These are phyloP conservation scores for Plemyria rubiginata DNA, from an alignment of 2,888 invertebrate species.

Conservation along the genomic window DNA sequence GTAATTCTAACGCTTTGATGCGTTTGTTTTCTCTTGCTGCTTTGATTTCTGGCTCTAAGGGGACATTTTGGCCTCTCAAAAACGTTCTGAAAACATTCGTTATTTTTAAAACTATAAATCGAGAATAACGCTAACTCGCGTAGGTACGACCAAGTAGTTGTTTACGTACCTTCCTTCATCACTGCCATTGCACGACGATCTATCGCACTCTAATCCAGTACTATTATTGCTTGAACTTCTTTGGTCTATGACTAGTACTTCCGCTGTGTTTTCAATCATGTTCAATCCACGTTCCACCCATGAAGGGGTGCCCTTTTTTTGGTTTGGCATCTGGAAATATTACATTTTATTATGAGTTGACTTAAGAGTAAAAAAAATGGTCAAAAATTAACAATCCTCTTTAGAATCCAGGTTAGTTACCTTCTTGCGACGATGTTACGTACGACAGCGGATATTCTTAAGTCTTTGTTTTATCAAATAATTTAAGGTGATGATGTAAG, in stretches of 20 bases:
- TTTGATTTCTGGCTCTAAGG: constrained; percentile 90
- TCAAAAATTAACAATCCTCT: no score
- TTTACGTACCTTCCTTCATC: constrained; percentile 73
- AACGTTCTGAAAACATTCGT: constrained; percentile 82
- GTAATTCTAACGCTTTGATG: constrained; percentile 93
- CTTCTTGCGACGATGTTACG: no score
- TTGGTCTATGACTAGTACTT: constrained; percentile 86
- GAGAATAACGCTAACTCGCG: neutral
- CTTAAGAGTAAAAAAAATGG: no score
- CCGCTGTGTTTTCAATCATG: constrained; percentile 79
- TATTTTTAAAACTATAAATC: constrained; percentile 4
- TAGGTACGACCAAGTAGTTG: no score
- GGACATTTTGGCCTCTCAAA: constrained; percentile 94
- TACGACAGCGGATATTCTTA: neutral
- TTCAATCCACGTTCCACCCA: constrained; percentile 85
- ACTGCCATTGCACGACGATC: constrained; percentile 77
- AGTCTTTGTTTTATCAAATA: neutral
- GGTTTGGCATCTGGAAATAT: constrained; percentile 73
- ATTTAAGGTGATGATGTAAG: neutral
- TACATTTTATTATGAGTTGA: constrained; percentile 8
- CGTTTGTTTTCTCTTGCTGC: constrained; percentile 93
- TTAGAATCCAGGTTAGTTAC: neutral
- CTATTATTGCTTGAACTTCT: constrained; percentile 73
- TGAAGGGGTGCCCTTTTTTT: constrained; percentile 81
- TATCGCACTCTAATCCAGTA: constrained; percentile 75